Evolutionary conservation across 2,888 invertebrate genomes (phyloP).

Genomic region (Choreutis nemorana): DNA sequence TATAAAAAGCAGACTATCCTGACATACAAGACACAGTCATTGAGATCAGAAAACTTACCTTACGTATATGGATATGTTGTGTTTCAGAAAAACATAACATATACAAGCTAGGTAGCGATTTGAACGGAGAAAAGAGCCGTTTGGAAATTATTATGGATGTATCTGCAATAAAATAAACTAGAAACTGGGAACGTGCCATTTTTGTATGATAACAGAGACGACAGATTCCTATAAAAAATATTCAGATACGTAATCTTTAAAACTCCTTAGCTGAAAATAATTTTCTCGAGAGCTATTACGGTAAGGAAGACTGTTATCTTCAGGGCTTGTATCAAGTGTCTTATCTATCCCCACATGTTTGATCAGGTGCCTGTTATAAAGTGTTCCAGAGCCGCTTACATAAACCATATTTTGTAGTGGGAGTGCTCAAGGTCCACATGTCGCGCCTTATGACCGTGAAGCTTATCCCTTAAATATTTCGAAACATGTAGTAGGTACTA

Average conservation of each 20-base stretch:
- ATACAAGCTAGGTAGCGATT: too few relatives aligned
- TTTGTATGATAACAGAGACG: too few relatives aligned
- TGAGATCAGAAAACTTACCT: slow-evolving; percentile 13
- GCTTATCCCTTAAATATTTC: slow-evolving; percentile 7
- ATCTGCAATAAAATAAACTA: slow-evolving; percentile 7
- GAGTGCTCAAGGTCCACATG: slow-evolving; percentile 34
- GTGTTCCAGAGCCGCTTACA: slow-evolving; percentile 31
- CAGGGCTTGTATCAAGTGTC: slow-evolving; percentile 55
- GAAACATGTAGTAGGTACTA: too few relatives aligned
- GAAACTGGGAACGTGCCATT: slow-evolving; percentile 4
- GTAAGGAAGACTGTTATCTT: slow-evolving; percentile 49
- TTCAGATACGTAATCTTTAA: too few relatives aligned
- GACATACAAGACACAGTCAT: slow-evolving; percentile 19
- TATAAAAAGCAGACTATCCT: slow-evolving; percentile 32
- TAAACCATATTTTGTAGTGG: slow-evolving; percentile 28
- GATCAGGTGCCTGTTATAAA: slow-evolving; percentile 59
- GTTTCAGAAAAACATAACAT: too few relatives aligned
- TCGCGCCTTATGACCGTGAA: slow-evolving; percentile 41
- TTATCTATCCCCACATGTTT: slow-evolving; percentile 59
- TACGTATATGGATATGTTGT: too few relatives aligned
- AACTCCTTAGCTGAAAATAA: too few relatives aligned
- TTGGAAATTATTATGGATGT: too few relatives aligned
- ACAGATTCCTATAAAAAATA: slow-evolving; percentile 4
- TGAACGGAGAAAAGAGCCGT: too few relatives aligned
- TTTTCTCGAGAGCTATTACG: slow-evolving; percentile 30